Conservation (phyloP, 2,888 invertebrate species). For the Blera fallax region DNA sequence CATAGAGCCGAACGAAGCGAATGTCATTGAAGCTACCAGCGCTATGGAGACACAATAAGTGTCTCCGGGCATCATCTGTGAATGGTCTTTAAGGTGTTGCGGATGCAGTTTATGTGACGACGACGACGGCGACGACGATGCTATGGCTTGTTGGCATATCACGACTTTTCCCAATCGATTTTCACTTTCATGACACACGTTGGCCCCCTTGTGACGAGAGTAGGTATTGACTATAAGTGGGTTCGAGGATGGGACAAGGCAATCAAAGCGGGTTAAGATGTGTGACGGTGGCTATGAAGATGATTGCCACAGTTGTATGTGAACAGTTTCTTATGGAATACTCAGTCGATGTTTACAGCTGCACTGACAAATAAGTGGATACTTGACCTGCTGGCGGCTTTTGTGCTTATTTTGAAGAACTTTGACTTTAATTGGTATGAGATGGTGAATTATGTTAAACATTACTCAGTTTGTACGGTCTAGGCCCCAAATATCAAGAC, state of each 20-base stretch:
- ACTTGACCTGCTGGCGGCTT: constrained; percentile 2
- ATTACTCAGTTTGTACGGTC: too few species aligned
- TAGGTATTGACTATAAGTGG: neutral
- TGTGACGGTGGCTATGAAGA: neutral
- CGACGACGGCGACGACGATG: neutral
- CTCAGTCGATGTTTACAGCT: neutral
- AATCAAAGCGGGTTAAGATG: neutral
- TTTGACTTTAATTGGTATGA: neutral
- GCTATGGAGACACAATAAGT: neutral
- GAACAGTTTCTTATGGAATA: constrained; percentile 1
- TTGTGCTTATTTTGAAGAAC: neutral
- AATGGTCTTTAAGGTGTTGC: constrained; percentile 10
- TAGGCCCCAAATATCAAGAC: too few species aligned
- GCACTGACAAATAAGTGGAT: constrained; percentile 10
- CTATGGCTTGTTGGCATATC: constrained; percentile 41
- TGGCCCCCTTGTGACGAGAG: neutral
- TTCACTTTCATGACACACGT: constrained; percentile 36
- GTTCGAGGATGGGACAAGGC: neutral
- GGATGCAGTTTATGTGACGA: constrained; percentile 30
- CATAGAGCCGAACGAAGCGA: neutral
- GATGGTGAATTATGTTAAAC: too few species aligned
- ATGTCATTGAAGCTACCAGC: neutral
- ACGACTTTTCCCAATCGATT: constrained; percentile 44
- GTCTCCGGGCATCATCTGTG: constrained; percentile 8
- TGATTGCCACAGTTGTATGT: constrained; percentile 7